phyloP scores from a whole-genome alignment of 2,888 invertebrate species.

The Caenorhabditis auriculariae region DNA sequence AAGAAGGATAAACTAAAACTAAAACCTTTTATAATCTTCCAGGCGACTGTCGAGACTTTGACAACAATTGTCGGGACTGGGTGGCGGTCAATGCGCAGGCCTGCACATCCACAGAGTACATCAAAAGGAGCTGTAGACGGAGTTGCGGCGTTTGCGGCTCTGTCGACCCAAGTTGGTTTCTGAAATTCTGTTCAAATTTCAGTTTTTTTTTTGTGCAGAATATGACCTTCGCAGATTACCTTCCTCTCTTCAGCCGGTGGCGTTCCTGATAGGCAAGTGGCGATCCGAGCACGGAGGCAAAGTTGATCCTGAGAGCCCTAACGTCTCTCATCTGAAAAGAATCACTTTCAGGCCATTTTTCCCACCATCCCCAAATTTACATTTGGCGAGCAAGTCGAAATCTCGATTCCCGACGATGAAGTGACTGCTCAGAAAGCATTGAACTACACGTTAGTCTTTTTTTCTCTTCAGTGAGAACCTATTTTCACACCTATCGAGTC shows the following conservation, averaged over 20 bases:
- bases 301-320: slow-evolving; percentile 2
- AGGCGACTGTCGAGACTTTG: slow-evolving; percentile 36
- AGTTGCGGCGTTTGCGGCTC: slow-evolving; percentile 53
- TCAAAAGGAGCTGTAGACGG: slow-evolving; percentile 44
- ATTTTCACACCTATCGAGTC: not conserved
- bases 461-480: not conserved
- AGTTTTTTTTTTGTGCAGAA: slow-evolving; percentile 39
- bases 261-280: slow-evolving; percentile 62
- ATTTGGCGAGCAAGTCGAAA: slow-evolving; percentile 62
- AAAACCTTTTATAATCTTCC: no score
- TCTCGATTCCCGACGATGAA: slow-evolving; percentile 55
- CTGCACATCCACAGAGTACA: slow-evolving; percentile 55
- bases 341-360: slow-evolving; percentile 53
- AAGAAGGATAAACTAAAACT: no score
- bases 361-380: slow-evolving; percentile 63
- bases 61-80: slow-evolving; percentile 59
- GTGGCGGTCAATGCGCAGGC: slow-evolving; percentile 44
- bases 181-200: not conserved
- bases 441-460: slow-evolving; percentile 61
- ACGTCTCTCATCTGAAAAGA: not conserved
- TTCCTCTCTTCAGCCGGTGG: slow-evolving; percentile 48
- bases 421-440: slow-evolving; percentile 51
- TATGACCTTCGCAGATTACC: slow-evolving; percentile 54
- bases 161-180: slow-evolving; percentile 42
- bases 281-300: slow-evolving; percentile 63